Evolutionary conservation across 2,113 vertebrate genomes (phyloP), one percentile per base, ranked within the genome.

Genomic region (Ellobius talpinus): DNA sequence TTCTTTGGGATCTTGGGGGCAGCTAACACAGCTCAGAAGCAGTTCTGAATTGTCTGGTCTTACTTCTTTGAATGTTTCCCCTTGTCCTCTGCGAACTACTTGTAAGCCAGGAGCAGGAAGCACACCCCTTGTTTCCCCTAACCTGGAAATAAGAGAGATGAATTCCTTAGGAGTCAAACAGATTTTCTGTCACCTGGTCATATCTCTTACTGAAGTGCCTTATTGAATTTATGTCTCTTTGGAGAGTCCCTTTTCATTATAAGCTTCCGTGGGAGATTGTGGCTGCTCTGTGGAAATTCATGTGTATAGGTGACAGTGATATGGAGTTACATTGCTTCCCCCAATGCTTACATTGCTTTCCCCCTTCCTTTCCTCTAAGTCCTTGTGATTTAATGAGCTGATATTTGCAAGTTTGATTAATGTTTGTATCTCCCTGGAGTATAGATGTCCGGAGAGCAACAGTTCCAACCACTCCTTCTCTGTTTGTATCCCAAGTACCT

Each of bases 131-230:
- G 66, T 79, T 95, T 92, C 93, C 36, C n/a, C 14, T 92, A 72
- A 94, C 76, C 10, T 84, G 50, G 39, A 94, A 96, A 79, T 3
- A 92, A 94, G 61, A 95, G 89, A 65, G 23, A 95, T 85, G 61
- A 77, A 76, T 76, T 95, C 29, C 70, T 93, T 47, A 65, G 66
- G 77, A 93, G 95, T 87, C 63, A 50, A 50, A 31, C 7, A 12
- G 23, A 84, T 87, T 90, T 63, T 72, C 68, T 72, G 68, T 36
- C 36, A 21, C 10, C 26, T 24, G 82, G 95, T 92, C 74, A 76
- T 87, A 79, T 81, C 13, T 91, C 23, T 89, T 96, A 94, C 26
- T 8, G 50, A 81, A 81, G 55, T 72, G 21, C 7, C 29, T 85
- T 77, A 85, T 26, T 26, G 14, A 87, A 93, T 85, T 50, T 50